Percentiles rank a stretch among this genome's conserved stretches.
Conservation (phyloP, 2,888 invertebrate genomes). For the Neoascia interrupta region DNA sequence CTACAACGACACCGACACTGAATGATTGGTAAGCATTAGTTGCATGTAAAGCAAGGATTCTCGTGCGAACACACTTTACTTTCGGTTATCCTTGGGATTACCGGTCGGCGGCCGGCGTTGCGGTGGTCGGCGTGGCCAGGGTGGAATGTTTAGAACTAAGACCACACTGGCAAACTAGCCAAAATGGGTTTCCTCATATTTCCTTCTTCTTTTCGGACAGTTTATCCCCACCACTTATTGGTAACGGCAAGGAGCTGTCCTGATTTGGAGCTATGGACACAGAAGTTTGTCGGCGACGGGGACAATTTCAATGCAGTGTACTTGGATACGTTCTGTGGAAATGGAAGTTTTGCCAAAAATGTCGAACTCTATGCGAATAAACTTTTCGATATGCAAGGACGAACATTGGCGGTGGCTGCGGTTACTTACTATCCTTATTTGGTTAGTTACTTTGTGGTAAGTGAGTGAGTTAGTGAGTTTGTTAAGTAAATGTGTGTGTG, state of each 20-base stretch:
- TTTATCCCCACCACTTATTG: slow-evolving; percentile 78
- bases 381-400: slow-evolving; percentile 75
- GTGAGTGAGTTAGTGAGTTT: slow-evolving; percentile 59
- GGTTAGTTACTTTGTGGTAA: slow-evolving; percentile 78
- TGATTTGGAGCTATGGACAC: slow-evolving; percentile 78
- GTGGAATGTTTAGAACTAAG: slow-evolving; percentile 31
- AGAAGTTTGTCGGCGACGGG: slow-evolving; percentile 77
- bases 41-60: slow-evolving; percentile 39
- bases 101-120: not conserved
- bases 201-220: slow-evolving; percentile 71
- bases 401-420: slow-evolving; percentile 76
- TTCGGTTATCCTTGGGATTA: too few species aligned
- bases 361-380: slow-evolving; percentile 78
- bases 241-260: slow-evolving; percentile 72
- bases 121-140: too few species aligned
- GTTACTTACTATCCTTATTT: slow-evolving; percentile 78
- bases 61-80: slow-evolving; percentile 47
- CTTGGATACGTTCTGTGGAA: slow-evolving; percentile 76
- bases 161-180: slow-evolving; percentile 72
- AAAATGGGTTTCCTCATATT: too few species aligned
- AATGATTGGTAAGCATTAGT: slow-evolving; percentile 55
- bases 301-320: slow-evolving; percentile 76
- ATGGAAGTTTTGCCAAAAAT: slow-evolving; percentile 74
- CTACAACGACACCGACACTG: slow-evolving; percentile 14
- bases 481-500: not conserved